Base-by-base conservation (phyloP, 92 coral and sea anemone genomes). In the Paramuricea clavata region DNA sequence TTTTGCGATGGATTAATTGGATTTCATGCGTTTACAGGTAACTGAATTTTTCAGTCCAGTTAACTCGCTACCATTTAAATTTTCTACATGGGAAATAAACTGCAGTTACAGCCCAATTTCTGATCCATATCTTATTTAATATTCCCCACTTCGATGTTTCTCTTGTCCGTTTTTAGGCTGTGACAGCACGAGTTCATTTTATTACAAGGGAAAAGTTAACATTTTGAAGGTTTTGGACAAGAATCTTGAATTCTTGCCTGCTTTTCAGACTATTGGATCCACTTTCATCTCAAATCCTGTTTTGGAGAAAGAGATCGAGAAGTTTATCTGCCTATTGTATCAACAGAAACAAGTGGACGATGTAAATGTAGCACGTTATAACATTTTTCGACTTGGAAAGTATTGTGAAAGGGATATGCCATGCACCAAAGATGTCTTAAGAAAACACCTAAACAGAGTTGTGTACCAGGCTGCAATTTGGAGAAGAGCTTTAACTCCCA, bases 381-480 rank as follows among this genome's bases (percentile, higher is more conserved):
- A 68, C 19, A 28, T 68, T 68, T 68, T 68, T 42, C 74, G 42
- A 68, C 44, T 68, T 68, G 74, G 74, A n/a, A 68, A 68, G 42
- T 68, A 68, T 68, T 68, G 21, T 68, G 74, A 68, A 23, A 68
- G 74, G 74, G 47, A 68, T 36, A 68, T 68, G 74, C 74, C 74
- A 68, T 68, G 74, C 47, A 36, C 74, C 41, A 68, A 68, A 68
- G 74, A 10, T 67, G 74, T 67, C 31, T 67, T 22, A 67, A 67
- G 21, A 13, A 68, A 68, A 68, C 47, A 68, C 42, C 74, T 68
- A 68, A 68, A 36, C 39, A 68, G 74, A 36, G 74, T 68, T 68
- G 19, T 2, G 74, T 68, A 68, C 42, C 74, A 68, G 26, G 74
- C 74, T 68, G 74, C 74, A 68, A 68, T 68, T 7, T 68, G 74